These are phyloP conservation scores for Pteruthius melanotis DNA, from an alignment of 2,113 vertebrate species.

Conservation along the genomic window DNA sequence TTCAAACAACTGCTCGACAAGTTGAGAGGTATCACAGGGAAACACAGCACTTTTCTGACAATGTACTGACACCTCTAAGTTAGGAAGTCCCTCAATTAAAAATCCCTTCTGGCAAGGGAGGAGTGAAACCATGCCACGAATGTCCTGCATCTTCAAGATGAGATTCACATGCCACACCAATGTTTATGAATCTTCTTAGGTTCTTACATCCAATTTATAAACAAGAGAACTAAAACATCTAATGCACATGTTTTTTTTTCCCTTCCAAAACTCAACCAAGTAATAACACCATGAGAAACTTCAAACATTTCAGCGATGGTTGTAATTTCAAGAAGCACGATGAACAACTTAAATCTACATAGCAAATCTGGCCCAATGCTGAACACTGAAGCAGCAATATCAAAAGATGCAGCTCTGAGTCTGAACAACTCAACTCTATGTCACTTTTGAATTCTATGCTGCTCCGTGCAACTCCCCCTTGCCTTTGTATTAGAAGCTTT, in stretches of 20 bases:
- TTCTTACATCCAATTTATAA: not conserved
- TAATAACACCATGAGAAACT: not conserved
- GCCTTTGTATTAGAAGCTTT: not conserved
- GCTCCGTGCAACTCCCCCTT: not conserved
- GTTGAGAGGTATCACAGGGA: not conserved
- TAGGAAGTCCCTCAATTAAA: rapidly evolving
- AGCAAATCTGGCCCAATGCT: not conserved
- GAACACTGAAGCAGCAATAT: not conserved
- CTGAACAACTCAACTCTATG: not conserved
- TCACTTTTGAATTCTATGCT: not conserved
- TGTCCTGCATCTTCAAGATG: rapidly evolving
- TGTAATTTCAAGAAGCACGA: not conserved
- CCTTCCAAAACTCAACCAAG: not conserved
- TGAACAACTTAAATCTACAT: not conserved
- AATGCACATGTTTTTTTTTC: not conserved
- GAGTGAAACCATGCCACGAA: not conserved
- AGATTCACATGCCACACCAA: not conserved
- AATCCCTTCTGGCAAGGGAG: not conserved
- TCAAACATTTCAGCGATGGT: not conserved
- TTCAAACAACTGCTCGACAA: not conserved
- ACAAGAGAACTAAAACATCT: not conserved
- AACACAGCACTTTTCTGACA: not conserved
- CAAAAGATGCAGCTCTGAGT: not conserved
- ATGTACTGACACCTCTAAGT: not conserved
- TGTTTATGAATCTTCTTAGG: not conserved